These are phyloP conservation scores for Rattus rattus DNA, from an alignment of 2,113 vertebrate genomes.

Conservation along the genomic window DNA sequence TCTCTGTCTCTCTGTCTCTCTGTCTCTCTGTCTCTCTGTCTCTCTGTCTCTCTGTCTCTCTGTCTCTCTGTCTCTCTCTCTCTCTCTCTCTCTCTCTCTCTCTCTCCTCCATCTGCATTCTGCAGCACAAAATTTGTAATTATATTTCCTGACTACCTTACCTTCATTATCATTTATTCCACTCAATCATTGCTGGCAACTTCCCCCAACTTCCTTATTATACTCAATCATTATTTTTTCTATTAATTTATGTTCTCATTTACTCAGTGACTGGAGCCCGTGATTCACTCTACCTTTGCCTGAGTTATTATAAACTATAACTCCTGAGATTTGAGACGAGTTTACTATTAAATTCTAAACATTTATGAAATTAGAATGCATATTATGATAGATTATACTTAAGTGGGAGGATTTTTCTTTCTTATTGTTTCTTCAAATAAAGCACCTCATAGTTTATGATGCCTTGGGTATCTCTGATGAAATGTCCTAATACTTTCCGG, in stretches of 20 bases:
- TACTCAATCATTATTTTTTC: background rate
- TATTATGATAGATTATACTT: conserved; percentile 35
- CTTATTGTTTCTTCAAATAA: conserved; percentile 51
- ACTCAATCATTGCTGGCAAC: background rate
- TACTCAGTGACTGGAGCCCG: background rate
- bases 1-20: too few relatives aligned
- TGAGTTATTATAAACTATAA: conserved; percentile 23
- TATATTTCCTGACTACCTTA: conserved; percentile 27
- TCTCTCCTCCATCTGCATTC: background rate
- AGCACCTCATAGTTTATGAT: background rate
- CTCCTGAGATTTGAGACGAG: conserved; percentile 51
- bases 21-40: background rate
- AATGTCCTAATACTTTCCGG: conserved; percentile 16
- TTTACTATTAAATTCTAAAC: conserved; percentile 29
- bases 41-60: background rate
- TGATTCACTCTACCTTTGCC: conserved; percentile 14
- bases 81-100: background rate
- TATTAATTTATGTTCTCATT: conserved; percentile 50
- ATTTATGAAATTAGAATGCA: conserved; percentile 25
- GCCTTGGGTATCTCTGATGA: background rate
- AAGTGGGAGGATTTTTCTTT: conserved; percentile 52
- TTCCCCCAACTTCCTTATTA: background rate
- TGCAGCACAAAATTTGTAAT: background rate
- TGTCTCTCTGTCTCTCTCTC: background rate
- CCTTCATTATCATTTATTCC: background rate